Evolutionary conservation across 2,113 vertebrate species (phyloP).

Genomic region (Toxostoma redivivum): DNA sequence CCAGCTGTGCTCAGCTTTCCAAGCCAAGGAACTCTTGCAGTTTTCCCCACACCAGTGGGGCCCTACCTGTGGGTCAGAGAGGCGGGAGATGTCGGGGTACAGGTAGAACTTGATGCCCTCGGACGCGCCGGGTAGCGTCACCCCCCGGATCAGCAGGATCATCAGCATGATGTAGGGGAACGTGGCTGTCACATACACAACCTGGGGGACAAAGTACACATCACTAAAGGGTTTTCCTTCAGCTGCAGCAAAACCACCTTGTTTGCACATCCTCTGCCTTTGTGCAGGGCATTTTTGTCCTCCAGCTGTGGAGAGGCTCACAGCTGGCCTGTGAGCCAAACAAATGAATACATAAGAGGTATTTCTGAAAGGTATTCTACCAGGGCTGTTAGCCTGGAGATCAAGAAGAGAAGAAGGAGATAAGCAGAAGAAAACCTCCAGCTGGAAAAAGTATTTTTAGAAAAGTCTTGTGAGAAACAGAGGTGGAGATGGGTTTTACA

Average conservation of each 20-base stretch:
- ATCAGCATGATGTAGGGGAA: slow-evolving; percentile 97
- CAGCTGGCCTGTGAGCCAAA: too few relatives aligned
- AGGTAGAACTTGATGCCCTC: slow-evolving; percentile 98
- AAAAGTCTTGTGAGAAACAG: too few relatives aligned
- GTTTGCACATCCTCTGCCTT: neutral
- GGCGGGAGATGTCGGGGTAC: slow-evolving; percentile 93
- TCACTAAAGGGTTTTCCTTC: neutral
- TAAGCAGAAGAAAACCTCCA: too few relatives aligned
- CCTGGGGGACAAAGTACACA: slow-evolving; percentile 66
- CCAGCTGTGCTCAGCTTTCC: too few relatives aligned
- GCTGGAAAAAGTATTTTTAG: too few relatives aligned
- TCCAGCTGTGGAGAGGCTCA: neutral
- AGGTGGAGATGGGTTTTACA: too few relatives aligned
- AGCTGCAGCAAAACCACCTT: neutral
- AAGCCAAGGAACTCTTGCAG: neutral
- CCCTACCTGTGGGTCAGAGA: slow-evolving; percentile 96
- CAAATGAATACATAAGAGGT: too few relatives aligned
- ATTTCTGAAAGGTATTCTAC: too few relatives aligned
- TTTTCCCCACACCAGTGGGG: neutral
- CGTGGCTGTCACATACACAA: slow-evolving; percentile 95
- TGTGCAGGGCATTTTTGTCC: neutral
- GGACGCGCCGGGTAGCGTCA: slow-evolving; percentile 88
- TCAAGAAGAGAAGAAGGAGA: too few relatives aligned
- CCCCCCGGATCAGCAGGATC: slow-evolving; percentile 89
- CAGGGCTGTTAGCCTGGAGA: too few relatives aligned